phyloP scores from a whole-genome alignment of 2,888 invertebrate genomes.

The Bellardia pandia region DNA sequence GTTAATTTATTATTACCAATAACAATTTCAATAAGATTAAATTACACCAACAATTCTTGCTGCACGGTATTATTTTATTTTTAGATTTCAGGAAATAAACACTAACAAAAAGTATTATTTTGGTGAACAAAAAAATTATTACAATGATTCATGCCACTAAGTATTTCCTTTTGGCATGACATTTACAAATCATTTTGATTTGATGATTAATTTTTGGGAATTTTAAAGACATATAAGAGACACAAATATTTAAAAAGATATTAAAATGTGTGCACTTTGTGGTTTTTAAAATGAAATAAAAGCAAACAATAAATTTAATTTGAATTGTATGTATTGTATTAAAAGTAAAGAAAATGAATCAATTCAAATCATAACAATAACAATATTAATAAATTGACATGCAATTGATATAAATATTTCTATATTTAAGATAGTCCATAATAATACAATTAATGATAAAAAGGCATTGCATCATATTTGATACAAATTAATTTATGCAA shows the following conservation, averaged over 20 bases:
- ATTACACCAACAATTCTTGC: constrained; percentile 26
- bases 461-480: constrained; percentile 39
- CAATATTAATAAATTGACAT: neutral
- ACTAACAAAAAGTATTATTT: constrained; percentile 24
- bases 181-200: neutral
- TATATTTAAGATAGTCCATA: neutral
- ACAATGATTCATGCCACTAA: constrained; percentile 40
- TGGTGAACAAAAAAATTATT: constrained; percentile 27
- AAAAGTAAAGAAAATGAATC: neutral
- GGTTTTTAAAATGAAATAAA: neutral
- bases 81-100: constrained; percentile 52
- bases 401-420: no score
- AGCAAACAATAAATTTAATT: neutral
- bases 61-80: constrained; percentile 11
- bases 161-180: constrained; percentile 42
- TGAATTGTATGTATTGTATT: neutral
- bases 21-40: constrained; percentile 43
- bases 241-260: neutral
- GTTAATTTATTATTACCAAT: neutral
- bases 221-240: neutral
- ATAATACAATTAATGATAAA: neutral
- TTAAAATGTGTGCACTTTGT: neutral
- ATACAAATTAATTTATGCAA: constrained; percentile 48
- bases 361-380: neutral
- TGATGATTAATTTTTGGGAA: constrained; percentile 54